Conservation (phyloP, 2,888 invertebrate species). For the Netelia melanura region DNA sequence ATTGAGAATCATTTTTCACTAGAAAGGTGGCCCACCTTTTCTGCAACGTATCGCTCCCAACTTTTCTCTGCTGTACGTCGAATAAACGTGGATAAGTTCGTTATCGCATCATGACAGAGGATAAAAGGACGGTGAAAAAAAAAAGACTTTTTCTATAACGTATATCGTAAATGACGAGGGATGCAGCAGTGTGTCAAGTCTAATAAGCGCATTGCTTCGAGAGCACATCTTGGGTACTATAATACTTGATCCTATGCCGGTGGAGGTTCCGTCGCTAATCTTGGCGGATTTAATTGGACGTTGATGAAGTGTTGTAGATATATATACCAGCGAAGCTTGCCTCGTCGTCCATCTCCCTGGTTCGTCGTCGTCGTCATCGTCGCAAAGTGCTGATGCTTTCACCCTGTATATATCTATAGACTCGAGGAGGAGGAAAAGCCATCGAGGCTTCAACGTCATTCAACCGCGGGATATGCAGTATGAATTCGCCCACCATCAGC, state of each 20-base stretch:
- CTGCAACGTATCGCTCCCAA: not conserved
- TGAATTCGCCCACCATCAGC: conserved; percentile 31
- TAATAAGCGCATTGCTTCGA: conserved; percentile 37
- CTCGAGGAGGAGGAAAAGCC: conserved; percentile 20
- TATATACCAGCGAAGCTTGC: conserved; percentile 30
- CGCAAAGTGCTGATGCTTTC: conserved; percentile 65
- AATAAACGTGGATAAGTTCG: not conserved
- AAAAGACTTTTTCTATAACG: not conserved
- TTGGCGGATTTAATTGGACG: conserved; percentile 70
- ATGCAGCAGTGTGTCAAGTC: conserved; percentile 23
- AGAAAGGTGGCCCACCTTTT: not conserved
- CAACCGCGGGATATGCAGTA: conserved; percentile 12
- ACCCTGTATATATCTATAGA: conserved; percentile 28
- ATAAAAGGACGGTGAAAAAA: conserved; percentile 1
- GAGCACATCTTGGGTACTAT: conserved; percentile 34
- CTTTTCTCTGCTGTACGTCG: not conserved
- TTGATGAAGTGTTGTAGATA: conserved; percentile 67
- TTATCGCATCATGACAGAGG: not conserved
- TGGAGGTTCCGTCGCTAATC: conserved; percentile 62
- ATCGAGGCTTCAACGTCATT: conserved; percentile 58
- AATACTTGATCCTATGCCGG: conserved; percentile 30
- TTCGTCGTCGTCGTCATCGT: conserved; percentile 23
- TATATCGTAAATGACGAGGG: conserved; percentile 34
- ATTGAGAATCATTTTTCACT: not conserved
- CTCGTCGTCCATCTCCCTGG: conserved; percentile 29